Base-by-base conservation (phyloP, 1,140 invertebrate species). In the Cryptotermes secundus region DNA sequence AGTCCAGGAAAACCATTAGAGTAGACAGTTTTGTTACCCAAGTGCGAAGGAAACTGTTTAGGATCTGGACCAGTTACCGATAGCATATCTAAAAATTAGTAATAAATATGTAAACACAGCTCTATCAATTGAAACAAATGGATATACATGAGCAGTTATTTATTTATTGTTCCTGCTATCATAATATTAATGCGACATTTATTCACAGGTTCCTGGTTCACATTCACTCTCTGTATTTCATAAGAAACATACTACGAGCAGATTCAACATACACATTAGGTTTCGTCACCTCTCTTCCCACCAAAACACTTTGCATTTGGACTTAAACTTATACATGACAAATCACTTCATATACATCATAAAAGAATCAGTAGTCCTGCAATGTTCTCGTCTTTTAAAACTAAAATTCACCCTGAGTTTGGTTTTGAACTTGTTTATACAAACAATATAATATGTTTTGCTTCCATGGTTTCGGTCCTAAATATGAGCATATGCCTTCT, bases 351-450 rank as follows among this genome's bases (percentile, higher is more conserved):
- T 72, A 31, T 72, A 72, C 59, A 31, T 72, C 59, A 14, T 72
- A 72, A 72, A 31, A 72, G 26, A 72, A 72, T 72, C 9, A 72
- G n/a, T n/a, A 72, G 26, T 72, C 14, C 26, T 31, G n/a, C 26
- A 31, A 72, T 72, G n/a, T 72, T 31, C n/a, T 31, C 14, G 26
- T 31, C 59, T n/a, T 72, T 72, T 72, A 72, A 72, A 72, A 72
- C 59, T 72, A 72, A 72, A 72, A 72, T 72, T 72, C 59, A 72
- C 59, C 59, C 59, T 72, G 59, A 72, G 59, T 72, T 72, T 72
- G 59, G n/a, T 72, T 72, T 72, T 72, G 59, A 72, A 72, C 59
- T 72, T 72, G 26, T 31, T 9, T 72, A 72, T 72, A 72, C 59
- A 72, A 72, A 72, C 19, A 72, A 72, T 72, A 72, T 7, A 7